Percentiles rank a stretch among this genome's conserved stretches.
Conservation (phyloP, 2,797 vertebrate genomes). For the Onychomys leucogaster region DNA sequence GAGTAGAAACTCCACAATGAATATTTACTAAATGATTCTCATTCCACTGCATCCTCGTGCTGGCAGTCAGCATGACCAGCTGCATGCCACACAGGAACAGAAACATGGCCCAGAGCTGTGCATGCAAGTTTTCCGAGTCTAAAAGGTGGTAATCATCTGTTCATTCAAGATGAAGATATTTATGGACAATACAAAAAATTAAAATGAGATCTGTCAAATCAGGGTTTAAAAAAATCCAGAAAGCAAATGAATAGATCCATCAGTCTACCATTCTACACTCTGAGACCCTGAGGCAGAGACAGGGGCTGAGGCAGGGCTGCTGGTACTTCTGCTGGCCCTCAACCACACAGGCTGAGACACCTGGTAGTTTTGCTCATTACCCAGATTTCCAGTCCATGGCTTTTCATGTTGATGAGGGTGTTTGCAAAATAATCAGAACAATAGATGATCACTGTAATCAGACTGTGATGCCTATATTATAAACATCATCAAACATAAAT, state of each 20-base stretch:
- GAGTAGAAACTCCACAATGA: background rate
- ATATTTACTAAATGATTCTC: background rate
- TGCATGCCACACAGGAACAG: background rate
- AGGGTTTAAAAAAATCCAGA: background rate
- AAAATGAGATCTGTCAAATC: constrained; percentile 56
- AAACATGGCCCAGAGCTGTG: background rate
- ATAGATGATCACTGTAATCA: constrained; percentile 52
- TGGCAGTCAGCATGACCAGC: background rate
- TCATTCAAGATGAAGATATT: constrained; percentile 50
- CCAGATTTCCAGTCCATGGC: background rate
- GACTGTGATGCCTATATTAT: constrained; percentile 16
- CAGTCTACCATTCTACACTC: background rate
- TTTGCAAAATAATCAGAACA: constrained; percentile 60
- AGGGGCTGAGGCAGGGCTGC: background rate
- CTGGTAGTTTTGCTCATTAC: background rate
- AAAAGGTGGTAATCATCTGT: background rate
- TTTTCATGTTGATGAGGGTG: constrained; percentile 19
- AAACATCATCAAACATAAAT: constrained; percentile 31
- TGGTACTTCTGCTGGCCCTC: background rate
- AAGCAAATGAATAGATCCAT: background rate
- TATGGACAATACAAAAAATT: constrained; percentile 21
- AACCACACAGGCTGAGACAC: background rate
- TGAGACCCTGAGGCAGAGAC: background rate
- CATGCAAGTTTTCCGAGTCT: constrained; percentile 7
- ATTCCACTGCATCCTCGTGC: background rate